Evolutionary conservation across 64 coral and sea anemone species (phyloP), one percentile per base, ranked within the genome.

Genomic region (Actinia equina): DNA sequence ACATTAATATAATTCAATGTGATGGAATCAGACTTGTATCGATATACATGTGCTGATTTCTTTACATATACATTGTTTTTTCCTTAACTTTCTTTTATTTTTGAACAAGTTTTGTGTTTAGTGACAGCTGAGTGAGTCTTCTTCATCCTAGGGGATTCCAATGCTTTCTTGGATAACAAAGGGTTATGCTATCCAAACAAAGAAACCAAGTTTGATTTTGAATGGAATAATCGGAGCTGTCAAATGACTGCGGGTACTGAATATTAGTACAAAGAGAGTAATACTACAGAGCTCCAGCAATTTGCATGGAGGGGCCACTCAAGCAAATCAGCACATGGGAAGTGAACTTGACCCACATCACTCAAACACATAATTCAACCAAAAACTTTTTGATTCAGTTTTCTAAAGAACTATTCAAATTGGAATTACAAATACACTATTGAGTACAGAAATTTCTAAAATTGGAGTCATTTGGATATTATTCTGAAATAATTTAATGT

Each of bases 261-360:
- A 44, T 19, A 27, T 30, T 81, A 81, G 52, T 22, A 81, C 78
- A 81, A 81, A 20, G 44, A 81, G 27, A 81, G 78, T 52, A 52
- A 52, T 52, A 74, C 3, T 74, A 49, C 15, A 52, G 16, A 44
- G 45, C 5, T 7, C 13, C 20, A 52, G 2, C 49, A 22, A 81
- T 81, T 81, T 81, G 78, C 78, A 81, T 81, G 52, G 11, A 52
- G 22, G 7, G 52, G 14, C 17, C 78, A 81, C 17, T 81, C 43
- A 81, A 49, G 17, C 78, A 81, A 22, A 81, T 49, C 78, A 81
- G 78, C 78, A 81, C 78, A 81, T 81, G 78, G 78, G 15, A n/a
- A 52, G 13, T 30, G 23, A 74, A 74, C 23, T 26, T 74, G 26
- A 74, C 69, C n/a, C 69, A 74, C n/a, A 74, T 30, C 26, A 74